A percentile compares a stretch with the other conserved stretches of the same genome.
Conservation (phyloP, 2,797 vertebrate genomes). For the Propithecus deckenii region DNA sequence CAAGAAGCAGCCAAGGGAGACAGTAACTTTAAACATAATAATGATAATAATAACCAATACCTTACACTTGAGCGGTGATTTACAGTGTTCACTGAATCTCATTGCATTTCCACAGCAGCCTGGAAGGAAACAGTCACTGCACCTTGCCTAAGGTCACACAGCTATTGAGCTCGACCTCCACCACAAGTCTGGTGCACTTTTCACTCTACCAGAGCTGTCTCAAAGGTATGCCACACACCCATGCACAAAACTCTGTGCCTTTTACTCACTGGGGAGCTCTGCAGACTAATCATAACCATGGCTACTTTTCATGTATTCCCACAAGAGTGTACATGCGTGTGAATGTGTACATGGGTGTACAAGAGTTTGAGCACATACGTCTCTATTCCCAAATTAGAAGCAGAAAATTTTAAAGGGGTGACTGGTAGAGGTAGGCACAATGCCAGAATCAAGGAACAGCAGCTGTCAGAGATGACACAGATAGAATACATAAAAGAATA, state of each 20-base stretch:
- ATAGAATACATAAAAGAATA: background rate
- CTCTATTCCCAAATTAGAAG: conserved; percentile 43
- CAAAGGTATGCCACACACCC: background rate
- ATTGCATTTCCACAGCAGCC: background rate
- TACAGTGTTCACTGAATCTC: background rate
- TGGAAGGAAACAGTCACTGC: background rate
- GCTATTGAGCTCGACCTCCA: background rate
- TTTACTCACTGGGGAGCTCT: background rate
- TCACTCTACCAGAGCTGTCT: background rate
- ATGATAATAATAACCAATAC: background rate
- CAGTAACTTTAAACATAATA: background rate
- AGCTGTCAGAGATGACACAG: conserved; percentile 22
- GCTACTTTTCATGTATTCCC: background rate
- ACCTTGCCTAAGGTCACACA: background rate
- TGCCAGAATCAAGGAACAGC: background rate
- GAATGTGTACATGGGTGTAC: background rate
- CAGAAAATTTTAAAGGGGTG: background rate
- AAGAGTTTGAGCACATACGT: background rate
- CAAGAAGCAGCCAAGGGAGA: background rate
- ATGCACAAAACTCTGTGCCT: background rate
- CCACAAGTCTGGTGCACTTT: background rate
- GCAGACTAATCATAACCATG: background rate
- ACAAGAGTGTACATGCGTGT: background rate
- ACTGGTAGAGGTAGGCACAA: background rate
- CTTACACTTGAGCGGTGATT: background rate